These are phyloP conservation scores for Allygus modestus DNA, from an alignment of 2,888 invertebrate species.

Conservation along the genomic window DNA sequence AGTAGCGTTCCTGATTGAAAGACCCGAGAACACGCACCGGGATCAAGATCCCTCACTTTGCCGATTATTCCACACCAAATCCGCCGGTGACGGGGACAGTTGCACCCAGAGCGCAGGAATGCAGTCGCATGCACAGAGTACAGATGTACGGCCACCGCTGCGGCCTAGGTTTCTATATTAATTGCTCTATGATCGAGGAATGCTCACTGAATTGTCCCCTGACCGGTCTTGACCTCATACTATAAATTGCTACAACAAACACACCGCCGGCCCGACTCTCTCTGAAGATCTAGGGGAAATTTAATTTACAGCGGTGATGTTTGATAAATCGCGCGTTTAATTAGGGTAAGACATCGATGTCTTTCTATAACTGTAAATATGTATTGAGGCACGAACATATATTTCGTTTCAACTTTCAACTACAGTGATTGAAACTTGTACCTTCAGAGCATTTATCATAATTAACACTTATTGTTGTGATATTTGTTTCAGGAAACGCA, in stretches of 20 bases:
- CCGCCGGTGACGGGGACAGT: neutral
- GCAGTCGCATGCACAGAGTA: neutral
- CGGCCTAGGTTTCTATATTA: conserved; percentile 37
- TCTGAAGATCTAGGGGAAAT: conserved; percentile 8
- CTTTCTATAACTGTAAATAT: neutral
- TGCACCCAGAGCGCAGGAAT: neutral
- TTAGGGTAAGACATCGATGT: neutral
- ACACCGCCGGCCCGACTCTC: neutral
- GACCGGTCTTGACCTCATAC: conserved; percentile 10
- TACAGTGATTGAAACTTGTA: no score
- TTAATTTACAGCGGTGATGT: conserved; percentile 19
- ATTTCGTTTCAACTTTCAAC: no score
- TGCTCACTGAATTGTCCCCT: conserved; percentile 1
- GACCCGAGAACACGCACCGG: neutral
- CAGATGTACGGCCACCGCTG: conserved; percentile 3
- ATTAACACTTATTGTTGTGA: no score
- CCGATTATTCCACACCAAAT: neutral
- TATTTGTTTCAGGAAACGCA: no score
- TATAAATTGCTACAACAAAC: conserved; percentile 30
- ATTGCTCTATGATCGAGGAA: conserved; percentile 47
- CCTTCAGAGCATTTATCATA: no score
- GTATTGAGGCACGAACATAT: no score
- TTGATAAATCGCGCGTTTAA: neutral
- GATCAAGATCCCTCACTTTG: neutral
- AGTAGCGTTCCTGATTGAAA: neutral